These are phyloP conservation scores for Machaerirhynchus nigripectus DNA, from an alignment of 2,113 vertebrate genomes.

Conservation along the genomic window DNA sequence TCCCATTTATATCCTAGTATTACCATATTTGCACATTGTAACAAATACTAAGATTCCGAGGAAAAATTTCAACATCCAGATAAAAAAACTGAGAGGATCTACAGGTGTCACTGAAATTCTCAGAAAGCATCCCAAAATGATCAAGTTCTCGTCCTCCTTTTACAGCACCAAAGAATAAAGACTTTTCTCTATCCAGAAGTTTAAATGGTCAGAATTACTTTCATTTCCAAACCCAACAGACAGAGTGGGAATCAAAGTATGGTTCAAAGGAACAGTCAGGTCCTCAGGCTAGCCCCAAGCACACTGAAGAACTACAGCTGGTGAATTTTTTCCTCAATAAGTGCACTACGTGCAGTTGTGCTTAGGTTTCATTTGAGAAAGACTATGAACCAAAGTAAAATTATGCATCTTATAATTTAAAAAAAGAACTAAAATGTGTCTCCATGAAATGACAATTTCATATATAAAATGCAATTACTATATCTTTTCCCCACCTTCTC, in stretches of 20 bases:
- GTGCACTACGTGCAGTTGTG: neutral
- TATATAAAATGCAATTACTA: neutral
- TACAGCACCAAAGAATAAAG: neutral
- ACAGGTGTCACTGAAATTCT: neutral
- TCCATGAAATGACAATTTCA: neutral
- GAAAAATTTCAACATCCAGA: neutral
- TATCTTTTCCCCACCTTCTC: neutral
- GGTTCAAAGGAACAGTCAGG: constrained; percentile 30
- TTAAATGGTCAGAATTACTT: constrained; percentile 19
- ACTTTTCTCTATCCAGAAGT: neutral
- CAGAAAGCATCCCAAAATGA: neutral
- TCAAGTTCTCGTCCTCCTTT: neutral
- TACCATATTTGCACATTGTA: neutral
- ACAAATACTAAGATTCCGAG: neutral
- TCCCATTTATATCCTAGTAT: neutral
- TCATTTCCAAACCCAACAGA: constrained; percentile 21
- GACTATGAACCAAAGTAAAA: neutral
- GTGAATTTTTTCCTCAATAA: neutral
- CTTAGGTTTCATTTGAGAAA: neutral
- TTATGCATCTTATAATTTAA: neutral
- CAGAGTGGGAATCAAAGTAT: constrained; percentile 40
- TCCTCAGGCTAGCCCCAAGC: constrained; percentile 52
- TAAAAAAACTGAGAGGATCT: neutral
- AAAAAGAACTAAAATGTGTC: neutral
- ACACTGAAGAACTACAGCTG: neutral